A percentile compares a stretch with the other conserved stretches of the same genome.
phyloP scores from a whole-genome alignment of 1,140 invertebrate genomes.

The Telenomus remus region DNA sequence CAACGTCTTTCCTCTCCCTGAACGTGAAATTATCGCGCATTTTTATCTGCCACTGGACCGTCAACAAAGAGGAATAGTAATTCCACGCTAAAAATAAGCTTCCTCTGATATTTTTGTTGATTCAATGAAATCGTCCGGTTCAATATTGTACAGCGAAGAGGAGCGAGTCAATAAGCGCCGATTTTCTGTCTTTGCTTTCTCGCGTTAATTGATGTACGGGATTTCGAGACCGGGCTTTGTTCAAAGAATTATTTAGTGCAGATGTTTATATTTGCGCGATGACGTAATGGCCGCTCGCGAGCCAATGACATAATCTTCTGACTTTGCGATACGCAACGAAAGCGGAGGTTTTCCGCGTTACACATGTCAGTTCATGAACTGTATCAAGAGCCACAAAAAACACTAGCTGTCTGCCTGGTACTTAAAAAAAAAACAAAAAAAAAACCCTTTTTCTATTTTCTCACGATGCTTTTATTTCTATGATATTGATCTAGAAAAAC shows the following conservation, averaged over 20 bases:
- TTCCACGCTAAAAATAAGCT: conserved; percentile 30
- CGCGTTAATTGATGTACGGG: background rate
- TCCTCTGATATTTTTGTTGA: conserved; percentile 17
- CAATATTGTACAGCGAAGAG: background rate
- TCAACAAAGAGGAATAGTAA: conserved; percentile 24
- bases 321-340: conserved; percentile 14
- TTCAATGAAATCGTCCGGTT: conserved; percentile 5
- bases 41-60: conserved; percentile 26
- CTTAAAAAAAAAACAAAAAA: background rate
- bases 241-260: conserved; percentile 22
- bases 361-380: conserved; percentile 4
- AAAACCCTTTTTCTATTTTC: background rate
- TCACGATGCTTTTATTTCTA: background rate
- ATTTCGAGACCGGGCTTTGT: background rate
- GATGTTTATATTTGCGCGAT: conserved; percentile 21
- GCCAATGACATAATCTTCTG: conserved; percentile 45
- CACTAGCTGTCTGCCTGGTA: background rate
- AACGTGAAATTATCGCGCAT: conserved; percentile 32
- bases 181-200: background rate
- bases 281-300: conserved; percentile 29
- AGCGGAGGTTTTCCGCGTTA: conserved; percentile 20
- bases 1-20: no score
- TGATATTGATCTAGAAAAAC: no score
- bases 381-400: conserved; percentile 16
- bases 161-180: background rate